A percentile compares a stretch with the other conserved stretches of the same genome.
Conservation (phyloP, 2,888 invertebrate species). For the Cheilosia scutellata region DNA sequence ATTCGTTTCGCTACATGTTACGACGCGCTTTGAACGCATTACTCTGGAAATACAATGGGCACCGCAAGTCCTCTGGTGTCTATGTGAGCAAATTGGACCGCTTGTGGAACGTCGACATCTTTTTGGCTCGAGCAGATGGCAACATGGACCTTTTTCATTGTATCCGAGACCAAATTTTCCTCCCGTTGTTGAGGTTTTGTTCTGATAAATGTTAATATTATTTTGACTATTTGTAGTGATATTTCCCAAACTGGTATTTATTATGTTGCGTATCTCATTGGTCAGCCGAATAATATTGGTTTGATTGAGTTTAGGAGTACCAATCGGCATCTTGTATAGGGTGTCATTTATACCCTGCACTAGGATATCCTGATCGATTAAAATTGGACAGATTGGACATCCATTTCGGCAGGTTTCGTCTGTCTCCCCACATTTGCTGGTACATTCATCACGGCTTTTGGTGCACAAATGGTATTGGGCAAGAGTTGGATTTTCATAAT, state of each 20-base stretch:
- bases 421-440: slow-evolving; percentile 70
- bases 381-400: slow-evolving; percentile 80
- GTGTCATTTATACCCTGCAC: slow-evolving; percentile 82
- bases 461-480: slow-evolving; percentile 79
- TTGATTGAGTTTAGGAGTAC: slow-evolving; percentile 77
- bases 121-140: slow-evolving; percentile 78
- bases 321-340: slow-evolving; percentile 64
- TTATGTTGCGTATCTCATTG: slow-evolving; percentile 81
- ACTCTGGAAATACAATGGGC: slow-evolving; percentile 80
- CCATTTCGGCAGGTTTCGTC: slow-evolving; percentile 73
- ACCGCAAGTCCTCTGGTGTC: slow-evolving; percentile 80
- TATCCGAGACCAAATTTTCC: slow-evolving; percentile 82
- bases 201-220: slow-evolving; percentile 80
- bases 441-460: slow-evolving; percentile 77
- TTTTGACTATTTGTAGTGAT: slow-evolving; percentile 79
- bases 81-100: slow-evolving; percentile 77
- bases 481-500: slow-evolving; percentile 80
- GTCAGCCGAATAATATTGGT: slow-evolving; percentile 81
- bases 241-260: slow-evolving; percentile 78
- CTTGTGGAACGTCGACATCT: slow-evolving; percentile 71
- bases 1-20: slow-evolving; percentile 76
- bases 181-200: slow-evolving; percentile 79
- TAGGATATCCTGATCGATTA: slow-evolving; percentile 79
- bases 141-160: slow-evolving; percentile 81
- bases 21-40: slow-evolving; percentile 79